Evolutionary conservation across 2,888 invertebrate species (phyloP).

Genomic region (Cryptocephalus moraei): DNA sequence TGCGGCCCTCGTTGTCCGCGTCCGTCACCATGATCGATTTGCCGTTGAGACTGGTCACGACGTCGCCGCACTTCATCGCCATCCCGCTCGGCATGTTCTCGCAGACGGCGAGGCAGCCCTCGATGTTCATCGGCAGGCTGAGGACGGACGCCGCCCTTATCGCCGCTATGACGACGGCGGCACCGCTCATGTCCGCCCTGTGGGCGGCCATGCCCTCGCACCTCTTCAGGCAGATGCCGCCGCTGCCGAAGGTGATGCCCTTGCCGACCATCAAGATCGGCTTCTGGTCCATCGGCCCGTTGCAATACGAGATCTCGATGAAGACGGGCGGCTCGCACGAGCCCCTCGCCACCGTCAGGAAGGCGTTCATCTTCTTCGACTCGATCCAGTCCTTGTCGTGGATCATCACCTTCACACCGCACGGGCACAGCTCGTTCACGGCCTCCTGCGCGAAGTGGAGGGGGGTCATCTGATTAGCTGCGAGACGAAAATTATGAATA

Average conservation of each 20-base stretch:
- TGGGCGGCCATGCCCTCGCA: constrained; percentile 31
- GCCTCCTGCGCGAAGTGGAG: constrained; percentile 57
- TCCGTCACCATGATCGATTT: constrained; percentile 53
- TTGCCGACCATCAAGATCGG: constrained; percentile 57
- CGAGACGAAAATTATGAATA: too few species aligned
- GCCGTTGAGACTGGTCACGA: constrained; percentile 43
- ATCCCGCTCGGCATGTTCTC: constrained; percentile 49
- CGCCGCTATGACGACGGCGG: constrained; percentile 46
- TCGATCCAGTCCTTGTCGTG: constrained; percentile 55
- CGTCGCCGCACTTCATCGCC: constrained; percentile 44
- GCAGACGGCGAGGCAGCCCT: constrained; percentile 36
- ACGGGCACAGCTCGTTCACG: constrained; percentile 51
- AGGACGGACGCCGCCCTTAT: constrained; percentile 44
- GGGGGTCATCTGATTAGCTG: constrained; percentile 72
- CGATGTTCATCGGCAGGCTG: constrained; percentile 45
- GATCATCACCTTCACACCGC: constrained; percentile 44
- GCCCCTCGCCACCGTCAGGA: constrained; percentile 56
- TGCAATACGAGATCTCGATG: constrained; percentile 38
- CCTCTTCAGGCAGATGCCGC: constrained; percentile 35
- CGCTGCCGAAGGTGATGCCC: constrained; percentile 51
- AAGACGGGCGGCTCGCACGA: constrained; percentile 56
- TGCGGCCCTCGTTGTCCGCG: constrained; percentile 45
- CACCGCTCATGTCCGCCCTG: constrained; percentile 53
- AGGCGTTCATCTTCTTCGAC: constrained; percentile 52
- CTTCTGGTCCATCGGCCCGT: constrained; percentile 34